These are phyloP conservation scores for Euplagia quadripunctaria DNA, from an alignment of 2,888 invertebrate species.

Conservation along the genomic window DNA sequence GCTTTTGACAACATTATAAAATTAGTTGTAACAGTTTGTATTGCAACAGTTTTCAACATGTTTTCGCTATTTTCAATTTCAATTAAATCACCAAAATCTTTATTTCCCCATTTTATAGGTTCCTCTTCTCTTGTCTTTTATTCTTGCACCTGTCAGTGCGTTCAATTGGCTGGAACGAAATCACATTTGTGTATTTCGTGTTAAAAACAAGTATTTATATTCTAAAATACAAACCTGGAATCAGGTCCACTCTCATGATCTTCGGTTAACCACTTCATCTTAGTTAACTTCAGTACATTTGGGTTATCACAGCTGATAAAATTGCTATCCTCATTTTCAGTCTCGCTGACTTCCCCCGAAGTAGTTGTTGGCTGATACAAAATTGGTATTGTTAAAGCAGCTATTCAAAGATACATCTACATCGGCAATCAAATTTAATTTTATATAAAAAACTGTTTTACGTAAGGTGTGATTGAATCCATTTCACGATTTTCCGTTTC, in stretches of 20 bases:
- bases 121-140: slow-evolving; percentile 52
- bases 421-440: not conserved
- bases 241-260: slow-evolving; percentile 64
- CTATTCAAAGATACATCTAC: not conserved
- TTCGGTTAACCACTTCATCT: slow-evolving; percentile 82
- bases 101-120: slow-evolving; percentile 35
- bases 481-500: slow-evolving; percentile 36
- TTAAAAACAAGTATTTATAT: slow-evolving; percentile 4
- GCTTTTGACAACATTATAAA: not conserved
- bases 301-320: slow-evolving; percentile 57
- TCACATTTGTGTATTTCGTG: slow-evolving; percentile 56
- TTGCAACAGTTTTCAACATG: not conserved
- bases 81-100: slow-evolving; percentile 28
- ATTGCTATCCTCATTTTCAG: slow-evolving; percentile 50
- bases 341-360: slow-evolving; percentile 56
- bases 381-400: not conserved
- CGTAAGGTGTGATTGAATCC: slow-evolving; percentile 48
- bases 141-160: slow-evolving; percentile 77
- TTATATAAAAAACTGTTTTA: slow-evolving; percentile 39
- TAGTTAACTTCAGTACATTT: slow-evolving; percentile 74
- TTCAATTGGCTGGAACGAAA: slow-evolving; percentile 78
- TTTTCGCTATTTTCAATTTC: slow-evolving; percentile 4
- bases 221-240: slow-evolving; percentile 68
- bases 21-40: not conserved
- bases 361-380: slow-evolving; percentile 54